Evolutionary conservation across 2,113 vertebrate species (phyloP), one percentile per base, ranked within the genome.

Genomic region (Lamprotornis superbus): DNA sequence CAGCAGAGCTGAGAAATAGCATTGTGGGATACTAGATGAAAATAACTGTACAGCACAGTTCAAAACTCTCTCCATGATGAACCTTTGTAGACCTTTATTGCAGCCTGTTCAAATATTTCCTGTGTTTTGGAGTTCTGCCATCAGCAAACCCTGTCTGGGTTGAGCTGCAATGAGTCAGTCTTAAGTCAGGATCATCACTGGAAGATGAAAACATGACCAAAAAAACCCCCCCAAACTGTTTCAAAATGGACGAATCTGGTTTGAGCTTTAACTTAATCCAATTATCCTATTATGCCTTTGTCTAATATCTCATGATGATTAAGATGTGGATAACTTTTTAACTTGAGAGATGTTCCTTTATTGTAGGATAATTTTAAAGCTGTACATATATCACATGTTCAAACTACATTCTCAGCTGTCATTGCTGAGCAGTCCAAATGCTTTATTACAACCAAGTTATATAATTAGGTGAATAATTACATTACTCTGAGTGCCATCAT

Each of bases 401-500:
- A 9, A 77, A 17, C 63, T 75, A 0, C 6, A 2, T 88, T 77
- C 65, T 95, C 47, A 75, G 3, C 73, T 93, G 60, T 78, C 71
- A 56, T 24, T 94, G 61, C 37, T 75, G 67, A 83, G 25, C 39
- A 56, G 39, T 50, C 59, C 73, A 87, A 93, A 71, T 78, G 59
- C 52, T 93, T 86, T 67, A 81, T 75, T 93, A n/a, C 68, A 68
- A 46, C 56, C 44, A 35, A 17, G 37, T 92, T 88, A 71, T 56
- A 63, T 52, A 78, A 87, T 94, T 90, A 92, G 56, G 44, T 71
- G 73, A 93, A 52, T 92, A 92, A 95, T 92, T 89, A 35, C 12
- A 33, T 95, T 96, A 88, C 30, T 69, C 39, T 78, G 73, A 93
- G 76, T 93, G 76, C 88, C 52, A 83, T 92, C 53, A 12, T 28